A percentile compares a stretch with the other conserved stretches of the same genome.
Conservation (phyloP, 1,140 invertebrate genomes). For the Drosophila eugracilis region DNA sequence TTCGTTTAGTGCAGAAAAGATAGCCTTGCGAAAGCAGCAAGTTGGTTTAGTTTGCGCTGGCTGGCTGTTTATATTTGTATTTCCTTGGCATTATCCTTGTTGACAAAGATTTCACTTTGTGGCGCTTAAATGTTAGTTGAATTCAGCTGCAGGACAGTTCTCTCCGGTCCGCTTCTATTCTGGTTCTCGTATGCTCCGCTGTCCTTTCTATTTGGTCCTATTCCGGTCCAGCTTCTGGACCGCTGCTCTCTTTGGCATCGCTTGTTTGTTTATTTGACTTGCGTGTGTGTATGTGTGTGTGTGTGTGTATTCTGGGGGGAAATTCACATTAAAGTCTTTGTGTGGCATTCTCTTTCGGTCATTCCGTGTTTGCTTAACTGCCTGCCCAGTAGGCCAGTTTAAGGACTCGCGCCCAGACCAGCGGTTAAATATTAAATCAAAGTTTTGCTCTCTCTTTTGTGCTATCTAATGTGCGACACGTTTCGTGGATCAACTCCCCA, state of each 20-base stretch:
- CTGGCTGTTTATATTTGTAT: conserved; percentile 83
- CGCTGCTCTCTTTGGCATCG: conserved; percentile 77
- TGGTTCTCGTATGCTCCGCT: conserved; percentile 2
- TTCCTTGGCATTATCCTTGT: conserved; percentile 83
- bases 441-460: conserved; percentile 31
- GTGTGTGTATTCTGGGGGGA: conserved; percentile 32
- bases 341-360: conserved; percentile 38
- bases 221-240: conserved; percentile 29
- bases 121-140: conserved; percentile 81
- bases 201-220: conserved; percentile 24
- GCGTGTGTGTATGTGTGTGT: conserved; percentile 20
- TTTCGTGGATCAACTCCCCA: conserved; percentile 16
- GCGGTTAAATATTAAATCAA: conserved; percentile 52
- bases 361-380: conserved; percentile 36
- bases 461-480: conserved; percentile 42
- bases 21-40: conserved; percentile 58
- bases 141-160: conserved; percentile 67
- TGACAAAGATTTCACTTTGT: conserved; percentile 84
- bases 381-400: conserved; percentile 34
- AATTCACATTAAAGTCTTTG: conserved; percentile 66
- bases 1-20: conserved; percentile 1
- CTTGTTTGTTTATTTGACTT: conserved; percentile 79
- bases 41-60: conserved; percentile 81
- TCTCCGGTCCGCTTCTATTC: conserved; percentile 7
- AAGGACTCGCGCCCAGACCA: conserved; percentile 21